Conservation (phyloP, 2,113 vertebrate species). For the Elachura formosa region DNA sequence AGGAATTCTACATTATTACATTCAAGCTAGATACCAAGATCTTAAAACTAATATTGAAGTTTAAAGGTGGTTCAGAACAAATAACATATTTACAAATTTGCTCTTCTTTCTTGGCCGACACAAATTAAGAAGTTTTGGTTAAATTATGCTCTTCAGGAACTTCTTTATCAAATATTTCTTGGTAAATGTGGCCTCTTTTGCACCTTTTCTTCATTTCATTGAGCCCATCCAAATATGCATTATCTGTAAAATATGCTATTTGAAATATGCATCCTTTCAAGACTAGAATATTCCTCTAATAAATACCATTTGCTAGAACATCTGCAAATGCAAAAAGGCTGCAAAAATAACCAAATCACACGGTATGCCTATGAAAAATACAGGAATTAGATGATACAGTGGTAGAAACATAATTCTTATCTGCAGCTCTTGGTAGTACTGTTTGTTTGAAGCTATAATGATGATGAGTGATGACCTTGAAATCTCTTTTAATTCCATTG, state of each 20-base stretch:
- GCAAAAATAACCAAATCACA: constrained; percentile 15
- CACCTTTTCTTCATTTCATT: background rate
- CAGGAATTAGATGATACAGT: background rate
- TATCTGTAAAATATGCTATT: background rate
- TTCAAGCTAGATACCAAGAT: background rate
- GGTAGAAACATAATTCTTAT: background rate
- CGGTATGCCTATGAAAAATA: background rate
- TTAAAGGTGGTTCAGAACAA: background rate
- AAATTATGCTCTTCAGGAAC: background rate
- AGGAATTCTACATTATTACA: background rate
- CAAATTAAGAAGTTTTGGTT: background rate
- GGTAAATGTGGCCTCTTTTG: background rate
- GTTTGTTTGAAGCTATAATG: background rate
- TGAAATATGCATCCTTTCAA: background rate
- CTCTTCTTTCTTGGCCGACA: background rate
- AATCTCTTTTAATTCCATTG: background rate
- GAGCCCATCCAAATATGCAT: background rate
- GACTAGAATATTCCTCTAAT: background rate
- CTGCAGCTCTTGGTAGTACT: background rate
- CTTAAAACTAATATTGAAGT: background rate
- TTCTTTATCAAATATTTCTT: background rate
- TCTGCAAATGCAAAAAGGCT: constrained; percentile 9
- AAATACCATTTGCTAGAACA: constrained; percentile 23
- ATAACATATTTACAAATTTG: background rate
- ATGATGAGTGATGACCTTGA: background rate